Evolutionary conservation across 1,140 invertebrate genomes (phyloP).

Genomic region (Panonychus citri): DNA sequence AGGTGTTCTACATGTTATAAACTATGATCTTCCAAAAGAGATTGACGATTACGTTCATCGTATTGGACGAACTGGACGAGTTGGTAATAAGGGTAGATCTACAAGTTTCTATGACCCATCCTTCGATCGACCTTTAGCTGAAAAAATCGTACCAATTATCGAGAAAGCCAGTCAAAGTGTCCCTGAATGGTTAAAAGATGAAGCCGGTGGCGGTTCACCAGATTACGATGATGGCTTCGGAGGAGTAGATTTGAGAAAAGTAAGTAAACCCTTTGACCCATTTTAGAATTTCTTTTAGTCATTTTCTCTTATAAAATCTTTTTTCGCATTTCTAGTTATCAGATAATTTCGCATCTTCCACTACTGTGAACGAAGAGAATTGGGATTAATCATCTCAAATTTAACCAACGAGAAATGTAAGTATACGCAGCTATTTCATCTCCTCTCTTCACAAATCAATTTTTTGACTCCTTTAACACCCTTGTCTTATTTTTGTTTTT

Average conservation of each 20-base stretch:
- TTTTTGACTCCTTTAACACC: too few species aligned
- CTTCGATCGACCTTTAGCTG: conserved; percentile 33
- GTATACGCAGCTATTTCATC: too few species aligned
- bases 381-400: too few species aligned
- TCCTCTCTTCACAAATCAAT: too few species aligned
- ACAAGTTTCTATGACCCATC: conserved; percentile 73
- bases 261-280: background rate
- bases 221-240: background rate
- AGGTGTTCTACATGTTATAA: conserved; percentile 86
- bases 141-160: conserved; percentile 44
- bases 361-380: too few species aligned
- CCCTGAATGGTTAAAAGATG: conserved; percentile 19
- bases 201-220: background rate
- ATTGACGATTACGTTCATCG: conserved; percentile 93
- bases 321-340: too few species aligned
- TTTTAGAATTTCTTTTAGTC: too few species aligned
- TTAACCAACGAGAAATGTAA: too few species aligned
- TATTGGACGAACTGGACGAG: conserved; percentile 71
- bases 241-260: background rate
- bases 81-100: conserved; percentile 54
- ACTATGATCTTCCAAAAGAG: conserved; percentile 82
- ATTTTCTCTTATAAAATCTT: too few species aligned
- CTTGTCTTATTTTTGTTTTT: too few species aligned
- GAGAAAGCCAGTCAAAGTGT: conserved; percentile 17
- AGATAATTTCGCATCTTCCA: too few species aligned